Conservation (phyloP, 1,140 invertebrate genomes). For the Rhagoletis zephyria region DNA sequence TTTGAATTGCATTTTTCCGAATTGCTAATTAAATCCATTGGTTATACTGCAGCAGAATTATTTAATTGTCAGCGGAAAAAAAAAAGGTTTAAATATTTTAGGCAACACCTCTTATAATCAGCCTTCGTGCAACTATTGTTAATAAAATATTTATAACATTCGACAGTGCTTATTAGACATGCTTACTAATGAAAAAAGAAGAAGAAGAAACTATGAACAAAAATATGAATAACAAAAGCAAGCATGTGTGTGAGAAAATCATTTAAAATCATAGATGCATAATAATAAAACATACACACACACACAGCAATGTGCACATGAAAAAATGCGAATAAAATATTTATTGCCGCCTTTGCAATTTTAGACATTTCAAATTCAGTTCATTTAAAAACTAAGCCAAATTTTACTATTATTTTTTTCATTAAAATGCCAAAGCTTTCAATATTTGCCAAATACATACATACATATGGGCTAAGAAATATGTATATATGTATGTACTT, state of each 20-base stretch:
- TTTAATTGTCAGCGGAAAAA: no score
- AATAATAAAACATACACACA: not conserved
- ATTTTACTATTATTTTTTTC: not conserved
- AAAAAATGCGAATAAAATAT: not conserved
- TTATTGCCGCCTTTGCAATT: slow-evolving; percentile 7
- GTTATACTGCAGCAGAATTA: no score
- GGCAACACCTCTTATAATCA: no score
- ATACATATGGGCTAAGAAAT: no score
- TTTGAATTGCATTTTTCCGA: no score
- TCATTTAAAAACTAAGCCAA: not conserved
- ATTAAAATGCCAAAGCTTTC: not conserved
- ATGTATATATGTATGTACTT: no score
- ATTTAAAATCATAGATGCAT: no score
- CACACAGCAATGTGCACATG: not conserved
- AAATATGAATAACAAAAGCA: not conserved
- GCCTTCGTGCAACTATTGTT: no score
- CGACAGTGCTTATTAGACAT: not conserved
- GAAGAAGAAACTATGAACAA: not conserved
- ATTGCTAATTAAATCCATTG: no score
- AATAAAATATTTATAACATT: no score
- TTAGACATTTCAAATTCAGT: not conserved
- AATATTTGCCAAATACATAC: not conserved
- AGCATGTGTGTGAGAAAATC: no score
- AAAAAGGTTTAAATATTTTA: no score
- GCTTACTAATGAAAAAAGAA: not conserved